Evolutionary conservation across 2,888 invertebrate species (phyloP).

Genomic region (Lasioglossum figueresi): DNA sequence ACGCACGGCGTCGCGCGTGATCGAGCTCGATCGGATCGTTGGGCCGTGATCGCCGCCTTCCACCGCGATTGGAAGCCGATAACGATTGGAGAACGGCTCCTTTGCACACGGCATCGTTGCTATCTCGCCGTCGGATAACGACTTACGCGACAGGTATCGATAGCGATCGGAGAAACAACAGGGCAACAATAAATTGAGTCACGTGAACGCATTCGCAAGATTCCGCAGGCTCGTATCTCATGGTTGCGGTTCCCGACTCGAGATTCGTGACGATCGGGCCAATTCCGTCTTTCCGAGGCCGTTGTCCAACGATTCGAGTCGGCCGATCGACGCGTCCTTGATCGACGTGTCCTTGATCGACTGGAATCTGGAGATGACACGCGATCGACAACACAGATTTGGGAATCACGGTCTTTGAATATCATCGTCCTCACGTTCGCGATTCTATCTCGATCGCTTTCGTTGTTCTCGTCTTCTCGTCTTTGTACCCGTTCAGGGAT

Average conservation of each 20-base stretch:
- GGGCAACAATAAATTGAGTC: constrained; percentile 6
- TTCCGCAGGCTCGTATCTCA: not conserved
- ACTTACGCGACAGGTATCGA: constrained; percentile 19
- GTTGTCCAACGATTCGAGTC: not conserved
- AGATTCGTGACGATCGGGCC: not conserved
- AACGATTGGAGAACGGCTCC: constrained; percentile 15
- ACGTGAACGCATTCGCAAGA: not conserved
- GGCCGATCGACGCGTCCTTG: not conserved
- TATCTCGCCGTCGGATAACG: constrained; percentile 51
- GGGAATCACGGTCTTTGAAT: not conserved
- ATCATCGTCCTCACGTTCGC: not conserved
- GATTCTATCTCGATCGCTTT: not conserved
- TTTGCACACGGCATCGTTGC: constrained; percentile 61
- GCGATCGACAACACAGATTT: not conserved
- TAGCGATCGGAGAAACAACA: constrained; percentile 17
- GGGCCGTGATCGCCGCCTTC: not conserved
- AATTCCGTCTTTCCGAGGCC: not conserved
- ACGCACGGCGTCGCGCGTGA: not conserved
- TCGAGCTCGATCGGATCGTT: not conserved
- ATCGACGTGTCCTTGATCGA: not conserved
- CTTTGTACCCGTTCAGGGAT: not conserved
- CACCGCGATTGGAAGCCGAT: not conserved
- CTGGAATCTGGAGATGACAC: not conserved
- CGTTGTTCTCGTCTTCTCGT: not conserved
- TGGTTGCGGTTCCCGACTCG: not conserved